A percentile compares a stretch with the other conserved stretches of the same genome.
These are phyloP conservation scores for Benthochromis sp. DNA, from an alignment of 2,113 vertebrate genomes.

Conservation along the genomic window DNA sequence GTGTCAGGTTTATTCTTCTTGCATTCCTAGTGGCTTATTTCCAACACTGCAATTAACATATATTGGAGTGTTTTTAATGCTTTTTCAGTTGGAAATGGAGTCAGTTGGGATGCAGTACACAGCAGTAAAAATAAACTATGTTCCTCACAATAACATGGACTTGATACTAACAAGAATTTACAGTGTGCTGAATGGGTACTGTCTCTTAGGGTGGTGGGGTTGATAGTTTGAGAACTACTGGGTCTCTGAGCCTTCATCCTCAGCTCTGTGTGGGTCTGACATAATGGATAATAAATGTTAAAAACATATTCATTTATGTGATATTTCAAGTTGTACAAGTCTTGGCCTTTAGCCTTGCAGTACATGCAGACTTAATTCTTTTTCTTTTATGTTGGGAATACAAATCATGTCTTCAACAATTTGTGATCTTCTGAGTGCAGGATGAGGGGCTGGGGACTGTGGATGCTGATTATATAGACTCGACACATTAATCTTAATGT, in stretches of 20 bases:
- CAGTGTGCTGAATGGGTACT: background rate
- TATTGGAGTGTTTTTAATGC: background rate
- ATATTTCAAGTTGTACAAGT: background rate
- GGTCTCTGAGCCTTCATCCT: constrained; percentile 37
- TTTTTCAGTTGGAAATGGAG: background rate
- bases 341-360: background rate
- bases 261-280: background rate
- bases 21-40: background rate
- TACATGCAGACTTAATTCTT: background rate
- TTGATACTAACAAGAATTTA: background rate
- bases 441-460: constrained; percentile 7
- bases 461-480: background rate
- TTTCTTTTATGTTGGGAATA: background rate
- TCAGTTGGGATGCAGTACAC: background rate
- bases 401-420: background rate
- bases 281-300: background rate
- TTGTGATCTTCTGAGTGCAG: background rate
- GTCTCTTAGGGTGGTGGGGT: background rate
- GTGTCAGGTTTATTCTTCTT: background rate
- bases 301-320: background rate
- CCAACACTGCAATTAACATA: background rate
- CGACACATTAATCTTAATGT: background rate
- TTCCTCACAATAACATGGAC: background rate
- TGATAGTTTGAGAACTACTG: background rate
- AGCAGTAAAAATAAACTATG: background rate